phyloP scores from a whole-genome alignment of 2,888 invertebrate species.

The Thymelicus sylvestris region DNA sequence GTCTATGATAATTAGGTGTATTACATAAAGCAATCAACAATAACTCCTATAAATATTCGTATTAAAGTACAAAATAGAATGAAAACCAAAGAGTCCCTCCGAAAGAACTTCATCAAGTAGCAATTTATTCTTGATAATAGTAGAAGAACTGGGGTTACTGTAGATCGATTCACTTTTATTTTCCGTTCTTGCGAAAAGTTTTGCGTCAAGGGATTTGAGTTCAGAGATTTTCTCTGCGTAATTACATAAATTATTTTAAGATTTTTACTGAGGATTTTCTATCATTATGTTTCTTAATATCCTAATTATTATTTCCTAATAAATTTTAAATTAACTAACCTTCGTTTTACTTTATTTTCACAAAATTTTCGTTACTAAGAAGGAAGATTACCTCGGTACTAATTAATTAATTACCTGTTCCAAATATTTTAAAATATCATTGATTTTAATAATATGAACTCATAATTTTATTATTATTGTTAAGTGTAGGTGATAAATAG shows the following conservation, averaged over 20 bases:
- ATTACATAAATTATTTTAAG: constrained; percentile 31
- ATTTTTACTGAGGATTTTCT: too few species aligned
- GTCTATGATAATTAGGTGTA: too few species aligned
- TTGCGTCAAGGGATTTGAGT: constrained; percentile 53
- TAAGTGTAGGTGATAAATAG: too few species aligned
- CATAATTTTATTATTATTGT: too few species aligned
- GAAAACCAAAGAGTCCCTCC: neutral
- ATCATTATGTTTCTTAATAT: too few species aligned
- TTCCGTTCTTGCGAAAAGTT: constrained; percentile 77
- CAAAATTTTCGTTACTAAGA: too few species aligned
- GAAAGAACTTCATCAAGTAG: constrained; percentile 46
- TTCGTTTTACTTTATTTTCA: too few species aligned
- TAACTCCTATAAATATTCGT: neutral
- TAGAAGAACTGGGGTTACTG: constrained; percentile 80
- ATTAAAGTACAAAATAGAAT: constrained; percentile 14
- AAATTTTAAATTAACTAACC: neutral
- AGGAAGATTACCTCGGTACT: too few species aligned
- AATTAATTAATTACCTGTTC: too few species aligned
- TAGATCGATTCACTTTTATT: constrained; percentile 83
- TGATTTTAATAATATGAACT: too few species aligned
- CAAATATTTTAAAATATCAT: too few species aligned
- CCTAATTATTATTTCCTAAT: too few species aligned
- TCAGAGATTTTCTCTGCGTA: constrained; percentile 24
- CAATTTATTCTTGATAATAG: constrained; percentile 80
- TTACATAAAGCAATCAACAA: neutral